Evolutionary conservation across 2,113 vertebrate genomes (phyloP), one percentile per base, ranked within the genome.

Genomic region (Hiodon alosoides): DNA sequence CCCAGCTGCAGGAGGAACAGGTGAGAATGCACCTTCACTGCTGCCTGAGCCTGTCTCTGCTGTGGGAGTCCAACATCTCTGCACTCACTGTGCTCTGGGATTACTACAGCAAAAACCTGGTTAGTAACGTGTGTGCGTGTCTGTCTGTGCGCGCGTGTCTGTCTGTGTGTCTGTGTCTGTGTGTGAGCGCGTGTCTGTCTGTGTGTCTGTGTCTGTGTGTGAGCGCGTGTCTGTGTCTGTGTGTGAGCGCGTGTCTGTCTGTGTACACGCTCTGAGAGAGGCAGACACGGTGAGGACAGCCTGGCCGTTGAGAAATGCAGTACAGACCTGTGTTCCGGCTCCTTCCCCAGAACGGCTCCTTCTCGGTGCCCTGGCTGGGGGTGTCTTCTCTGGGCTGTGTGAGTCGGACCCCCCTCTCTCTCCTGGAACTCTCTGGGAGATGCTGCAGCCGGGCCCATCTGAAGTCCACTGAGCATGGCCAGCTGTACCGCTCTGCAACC

Each of bases 31-130:
- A 96, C 77, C 90, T 96, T 75, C 95, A 96, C 76, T 99, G 96
- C 88, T 98, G 95, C 83, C 92, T 98, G 82, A 93, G 81, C 74
- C 85, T 99, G 78, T 94, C 90, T 86, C 80, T 88, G 78, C 86
- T 93, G 75, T 99, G 97, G 97, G 90, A 90, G 9, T 88, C 93
- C 17, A 97, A 94, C 75, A 84, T 94, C 50, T 81, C 86, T 11
- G 67, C 92, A 57, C 89, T 94, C 73, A 95, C 91, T 66, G 88
- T 85, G 74, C 89, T 98, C 1, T 99, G 96, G 97, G 96, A 99
- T 76, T 94, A 96, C 88, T 98, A 93, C 87, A 94, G 94, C 87
- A 98, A 92, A 84, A 95, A 94, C 80, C 83, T 99, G 91, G 97
- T 98, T 78, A 91, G 92, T 87, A 31, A 31, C 11, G 6, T 4